Conservation (phyloP, 2,888 invertebrate genomes). For the Boloria selene region DNA sequence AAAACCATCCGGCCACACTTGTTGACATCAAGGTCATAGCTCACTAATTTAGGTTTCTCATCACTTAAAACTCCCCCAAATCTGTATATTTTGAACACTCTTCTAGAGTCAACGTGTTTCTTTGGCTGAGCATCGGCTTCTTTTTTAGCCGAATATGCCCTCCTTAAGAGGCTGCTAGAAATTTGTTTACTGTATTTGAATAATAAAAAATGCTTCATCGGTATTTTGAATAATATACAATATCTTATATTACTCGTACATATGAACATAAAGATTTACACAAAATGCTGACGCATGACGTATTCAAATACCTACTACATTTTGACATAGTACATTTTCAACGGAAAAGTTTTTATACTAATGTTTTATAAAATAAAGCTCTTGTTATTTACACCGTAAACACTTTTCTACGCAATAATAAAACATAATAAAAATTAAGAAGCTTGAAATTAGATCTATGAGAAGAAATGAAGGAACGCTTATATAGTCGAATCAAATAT, state of each 20-base stretch:
- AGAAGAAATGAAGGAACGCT: conserved; percentile 23
- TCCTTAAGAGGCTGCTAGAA: conserved; percentile 4
- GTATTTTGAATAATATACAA: neutral
- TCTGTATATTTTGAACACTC: conserved; percentile 62
- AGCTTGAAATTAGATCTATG: conserved; percentile 18
- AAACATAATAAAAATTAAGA: neutral
- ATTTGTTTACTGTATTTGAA: neutral
- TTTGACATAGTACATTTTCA: no score
- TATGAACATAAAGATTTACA: no score
- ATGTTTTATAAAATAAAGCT: neutral
- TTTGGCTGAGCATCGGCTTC: conserved; percentile 20
- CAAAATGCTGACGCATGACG: no score
- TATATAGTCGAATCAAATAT: conserved; percentile 25
- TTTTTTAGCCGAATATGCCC: conserved; percentile 28
- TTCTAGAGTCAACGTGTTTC: conserved; percentile 45
- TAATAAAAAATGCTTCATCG: conserved; percentile 6
- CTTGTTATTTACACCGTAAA: neutral
- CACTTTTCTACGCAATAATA: neutral
- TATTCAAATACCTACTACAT: no score
- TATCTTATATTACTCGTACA: neutral
- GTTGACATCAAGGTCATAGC: conserved; percentile 60
- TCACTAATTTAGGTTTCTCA: conserved; percentile 57
- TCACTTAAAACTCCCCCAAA: conserved; percentile 56
- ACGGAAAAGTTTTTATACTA: no score
- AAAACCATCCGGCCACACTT: conserved; percentile 73